Percentiles rank a stretch among this genome's conserved stretches.
These are phyloP conservation scores for Panthera uncia DNA, from an alignment of 2,113 vertebrate genomes.

Conservation along the genomic window DNA sequence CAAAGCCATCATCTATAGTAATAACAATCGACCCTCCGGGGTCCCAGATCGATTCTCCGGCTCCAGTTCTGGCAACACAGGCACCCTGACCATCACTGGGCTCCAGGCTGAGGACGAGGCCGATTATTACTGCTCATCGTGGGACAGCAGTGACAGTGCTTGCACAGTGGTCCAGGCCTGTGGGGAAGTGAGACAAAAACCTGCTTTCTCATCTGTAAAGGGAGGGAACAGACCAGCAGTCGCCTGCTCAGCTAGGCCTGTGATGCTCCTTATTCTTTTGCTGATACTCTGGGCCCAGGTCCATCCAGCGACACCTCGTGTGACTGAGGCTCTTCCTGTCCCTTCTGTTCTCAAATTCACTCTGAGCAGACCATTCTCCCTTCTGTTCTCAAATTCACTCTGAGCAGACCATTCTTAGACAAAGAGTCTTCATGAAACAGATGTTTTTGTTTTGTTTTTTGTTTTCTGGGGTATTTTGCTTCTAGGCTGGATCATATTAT, in stretches of 20 bases:
- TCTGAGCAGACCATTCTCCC: too few relatives aligned
- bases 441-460: too few relatives aligned
- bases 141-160: accelerated
- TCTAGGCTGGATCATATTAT: too few relatives aligned
- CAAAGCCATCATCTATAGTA: background rate
- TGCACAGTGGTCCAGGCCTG: accelerated
- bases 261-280: background rate
- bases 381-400: background rate
- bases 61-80: accelerated
- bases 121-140: constrained; percentile 1
- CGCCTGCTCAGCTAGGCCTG: too few relatives aligned
- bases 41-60: background rate
- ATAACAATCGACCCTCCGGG: accelerated
- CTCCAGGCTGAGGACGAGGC: background rate
- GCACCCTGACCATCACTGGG: constrained; percentile 60
- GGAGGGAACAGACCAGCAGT: background rate
- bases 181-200: background rate
- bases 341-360: background rate
- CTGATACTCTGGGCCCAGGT: too few relatives aligned
- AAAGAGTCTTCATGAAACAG: too few relatives aligned
- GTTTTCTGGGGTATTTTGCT: too few relatives aligned
- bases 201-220: background rate
- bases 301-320: too few relatives aligned
- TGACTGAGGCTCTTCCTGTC: too few relatives aligned
- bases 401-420: too few relatives aligned